A percentile compares a stretch with the other conserved stretches of the same genome.
Evolutionary conservation across 2,113 vertebrate species (phyloP).

Genomic region (Hemiprocne comata): DNA sequence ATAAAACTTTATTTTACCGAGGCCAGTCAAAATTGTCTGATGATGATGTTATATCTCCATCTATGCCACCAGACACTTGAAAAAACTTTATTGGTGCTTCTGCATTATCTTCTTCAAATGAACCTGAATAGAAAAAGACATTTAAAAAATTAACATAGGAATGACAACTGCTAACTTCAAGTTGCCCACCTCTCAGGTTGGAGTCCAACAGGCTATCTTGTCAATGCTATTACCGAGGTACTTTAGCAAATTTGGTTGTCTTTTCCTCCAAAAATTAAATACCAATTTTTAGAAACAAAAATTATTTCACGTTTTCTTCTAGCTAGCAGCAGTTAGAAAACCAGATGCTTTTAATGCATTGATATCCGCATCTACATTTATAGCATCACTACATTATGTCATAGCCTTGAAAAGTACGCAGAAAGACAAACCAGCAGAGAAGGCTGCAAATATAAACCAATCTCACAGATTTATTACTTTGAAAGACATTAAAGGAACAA

Average conservation of each 20-base stretch:
- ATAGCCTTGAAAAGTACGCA: neutral
- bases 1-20: constrained; percentile 75
- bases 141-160: neutral
- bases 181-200: neutral
- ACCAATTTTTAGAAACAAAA: neutral
- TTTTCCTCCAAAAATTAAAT: neutral
- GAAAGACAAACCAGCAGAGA: neutral
- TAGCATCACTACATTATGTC: neutral
- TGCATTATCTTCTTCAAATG: constrained; percentile 86
- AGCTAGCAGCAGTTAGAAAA: neutral
- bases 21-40: constrained; percentile 98
- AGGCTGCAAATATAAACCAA: neutral
- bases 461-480: neutral
- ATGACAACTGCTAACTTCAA: neutral
- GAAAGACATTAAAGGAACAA: neutral
- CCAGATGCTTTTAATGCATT: neutral
- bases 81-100: constrained; percentile 82
- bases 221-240: neutral
- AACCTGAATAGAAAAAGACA: constrained; percentile 72
- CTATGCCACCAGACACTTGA: constrained; percentile 87
- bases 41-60: constrained; percentile 88
- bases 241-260: neutral
- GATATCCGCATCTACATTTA: neutral
- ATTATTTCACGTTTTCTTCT: neutral
- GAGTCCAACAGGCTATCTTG: neutral